Evolutionary conservation across 2,888 invertebrate species (phyloP), one percentile per base, ranked within the genome.

Genomic region (Helicoverpa assulta): DNA sequence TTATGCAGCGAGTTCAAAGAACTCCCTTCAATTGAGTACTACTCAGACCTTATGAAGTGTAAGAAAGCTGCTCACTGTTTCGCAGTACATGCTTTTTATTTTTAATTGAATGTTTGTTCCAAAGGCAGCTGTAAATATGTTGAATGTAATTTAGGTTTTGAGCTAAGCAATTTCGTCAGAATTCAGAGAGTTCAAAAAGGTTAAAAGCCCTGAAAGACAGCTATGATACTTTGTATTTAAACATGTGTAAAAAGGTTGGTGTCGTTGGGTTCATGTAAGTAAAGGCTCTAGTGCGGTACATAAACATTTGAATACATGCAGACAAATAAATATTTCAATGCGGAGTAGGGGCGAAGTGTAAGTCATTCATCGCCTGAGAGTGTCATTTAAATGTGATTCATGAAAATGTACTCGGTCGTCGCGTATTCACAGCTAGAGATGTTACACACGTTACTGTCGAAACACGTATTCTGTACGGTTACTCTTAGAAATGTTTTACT

Each of bases 351-450:
- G 83, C 73, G 70, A 84, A 85, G 85, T 86, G 85, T 89, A 85
- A 86, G 79, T 88, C 86, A 88, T 90, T 90, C 88, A 88, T 87
- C 86, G 85, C 83, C 73, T 78, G 82, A 88, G 81, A 80, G 88
- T 87, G 87, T 91, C 89, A 85, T 90, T 88, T 86, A 86, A 88
- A 89, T 88, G 86, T 86, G 85, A 89, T 88, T 88, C 88, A 87
- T 88, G 88, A 87, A 89, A 88, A 89, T 87, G 87, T 87, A 84
- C 85, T 81, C 76, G 63, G 76, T 78, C 64, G 72, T 74, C 52
- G 63, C 26, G 73, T 77, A 62, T 76, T 74, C 66, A 43, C 67
- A 63, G 68, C 78, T 81, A 82, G 80, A 82, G 70, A 67, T 65
- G 69, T 76, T 67, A 56, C 72, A 81, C 79, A 84, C 77, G 69